Conservation (phyloP, 2,797 vertebrate genomes). For the Premnoplex brunnescens region DNA sequence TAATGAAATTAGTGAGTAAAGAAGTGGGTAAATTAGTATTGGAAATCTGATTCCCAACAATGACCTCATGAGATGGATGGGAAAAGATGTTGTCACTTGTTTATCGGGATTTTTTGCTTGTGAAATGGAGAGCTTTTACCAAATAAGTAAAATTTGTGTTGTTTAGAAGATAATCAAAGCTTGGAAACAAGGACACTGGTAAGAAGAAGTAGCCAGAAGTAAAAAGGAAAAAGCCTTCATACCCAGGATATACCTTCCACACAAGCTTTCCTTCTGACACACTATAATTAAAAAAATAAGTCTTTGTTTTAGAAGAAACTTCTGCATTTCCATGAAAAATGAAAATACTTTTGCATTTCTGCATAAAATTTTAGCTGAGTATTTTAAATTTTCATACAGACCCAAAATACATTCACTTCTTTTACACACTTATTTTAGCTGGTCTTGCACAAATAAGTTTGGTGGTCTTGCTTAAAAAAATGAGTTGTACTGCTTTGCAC, state of each 20-base stretch:
- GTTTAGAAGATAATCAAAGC: neutral
- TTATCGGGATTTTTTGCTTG: neutral
- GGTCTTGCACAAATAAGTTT: neutral
- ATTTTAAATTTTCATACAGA: neutral
- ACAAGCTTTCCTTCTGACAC: neutral
- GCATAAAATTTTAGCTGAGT: neutral
- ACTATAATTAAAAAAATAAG: neutral
- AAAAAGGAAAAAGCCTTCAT: neutral
- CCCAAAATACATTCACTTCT: neutral
- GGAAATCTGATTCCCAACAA: neutral
- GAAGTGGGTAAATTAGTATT: neutral
- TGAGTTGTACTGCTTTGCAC: neutral
- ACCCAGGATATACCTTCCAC: neutral
- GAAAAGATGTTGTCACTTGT: neutral
- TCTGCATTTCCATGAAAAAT: neutral
- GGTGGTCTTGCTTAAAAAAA: neutral
- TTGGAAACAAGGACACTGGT: neutral
- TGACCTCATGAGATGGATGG: neutral
- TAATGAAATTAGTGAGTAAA: neutral
- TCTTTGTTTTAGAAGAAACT: neutral
- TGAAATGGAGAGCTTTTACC: neutral
- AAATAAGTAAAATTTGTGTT: neutral
- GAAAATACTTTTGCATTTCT: neutral
- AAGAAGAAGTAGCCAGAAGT: neutral
- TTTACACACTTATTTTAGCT: neutral